Base-by-base conservation (phyloP, 2,113 vertebrate genomes). In the Pholis gunnellus region DNA sequence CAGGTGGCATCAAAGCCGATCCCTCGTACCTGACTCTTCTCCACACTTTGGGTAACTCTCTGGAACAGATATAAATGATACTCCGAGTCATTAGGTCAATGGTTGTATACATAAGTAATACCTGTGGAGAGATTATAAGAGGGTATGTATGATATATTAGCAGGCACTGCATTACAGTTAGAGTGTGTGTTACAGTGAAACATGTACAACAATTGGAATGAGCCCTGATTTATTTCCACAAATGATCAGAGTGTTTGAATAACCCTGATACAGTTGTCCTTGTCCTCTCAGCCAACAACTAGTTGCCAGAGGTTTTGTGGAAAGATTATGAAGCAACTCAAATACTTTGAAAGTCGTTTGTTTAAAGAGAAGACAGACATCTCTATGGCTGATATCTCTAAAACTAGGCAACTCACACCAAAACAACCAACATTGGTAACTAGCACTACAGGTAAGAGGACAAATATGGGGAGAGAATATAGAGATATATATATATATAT, bases 1-100 rank as follows among this genome's bases (percentile, higher is more conserved):
- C 98, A 99, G 0, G 98, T 99, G 75, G 96, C 97, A 91, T 99
- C 98, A 87, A 99, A 99, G 0, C 98, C 98, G 29, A 99, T 76
- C 9, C 98, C 98, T 92, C 95, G 94, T 63, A 99, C 95, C 77
- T 7, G 89, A 13, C 77, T 93, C 60, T 88, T 88, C 73, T 95
- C 83, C 13, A 97, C 92, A 27, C 89, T 92, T 75, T 71, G 82
- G 3, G 95, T 95, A 60, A 99, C 94, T 86, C 93, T 95, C 98
- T 99, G 95, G 72, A 93, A 52, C 54, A 78, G 2, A 82, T 44
- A 71, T 0, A 46, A 9, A 3, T 63, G 6, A 42, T 3, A 31
- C 15, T 68, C 14, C 31, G 15, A 60, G 38, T 59, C 22, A 40
- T 31, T 48, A 2, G 0, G 25, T 13, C 42, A 2, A 6, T 18